Base-by-base conservation (phyloP, 2,888 invertebrate species). In the Vesta saturnalis region DNA sequence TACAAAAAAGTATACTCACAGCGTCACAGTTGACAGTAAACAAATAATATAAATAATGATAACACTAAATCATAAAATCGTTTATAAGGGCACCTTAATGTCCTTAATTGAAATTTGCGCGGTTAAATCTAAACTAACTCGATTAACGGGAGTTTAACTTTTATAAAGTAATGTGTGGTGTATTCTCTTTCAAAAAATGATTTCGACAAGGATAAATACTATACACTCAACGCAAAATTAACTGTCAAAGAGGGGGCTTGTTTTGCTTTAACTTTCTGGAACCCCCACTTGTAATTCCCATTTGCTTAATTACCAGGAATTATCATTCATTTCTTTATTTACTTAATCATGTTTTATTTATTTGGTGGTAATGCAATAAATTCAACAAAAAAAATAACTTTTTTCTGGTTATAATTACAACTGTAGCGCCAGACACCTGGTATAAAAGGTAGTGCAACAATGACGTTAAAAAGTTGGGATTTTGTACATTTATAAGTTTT, bases 211-310 rank as follows among this genome's bases (percentile, higher is more conserved):
- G 58, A 64, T 55, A 49, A 58, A 30, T 18, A n/a, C n/a, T n/a
- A n/a, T 49, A 47, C 35, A 52, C 3, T 55, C 15, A 43, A 14
- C 10, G 57, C 14, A 35, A 52, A 64, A 57, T 64, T 64, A 64
- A 57, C 46, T 39, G 35, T 12, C 30, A 49, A 58, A 64, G 58
- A 55, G 58, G 64, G 64, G 64, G 46, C 19, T 57, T 14, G 39
- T 16, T 54, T 19, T 56, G 16, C 15, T 43, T 47, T 14, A 35
- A 10, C 4, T 23, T 16, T 52, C 23, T 30, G 59, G 18, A 52
- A 54, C 59, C 64, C 59, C 64, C 64, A 59, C 64, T 39, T 8
- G 59, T 59, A 64, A 64, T 59, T 49, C 64, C 64, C 64, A 59
- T 43, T 35, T 35, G 64, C 6, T 19, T 54, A 10, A 14, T 8